These are phyloP conservation scores for Leucophenga montana DNA, from an alignment of 2,888 invertebrate genomes.

Conservation along the genomic window DNA sequence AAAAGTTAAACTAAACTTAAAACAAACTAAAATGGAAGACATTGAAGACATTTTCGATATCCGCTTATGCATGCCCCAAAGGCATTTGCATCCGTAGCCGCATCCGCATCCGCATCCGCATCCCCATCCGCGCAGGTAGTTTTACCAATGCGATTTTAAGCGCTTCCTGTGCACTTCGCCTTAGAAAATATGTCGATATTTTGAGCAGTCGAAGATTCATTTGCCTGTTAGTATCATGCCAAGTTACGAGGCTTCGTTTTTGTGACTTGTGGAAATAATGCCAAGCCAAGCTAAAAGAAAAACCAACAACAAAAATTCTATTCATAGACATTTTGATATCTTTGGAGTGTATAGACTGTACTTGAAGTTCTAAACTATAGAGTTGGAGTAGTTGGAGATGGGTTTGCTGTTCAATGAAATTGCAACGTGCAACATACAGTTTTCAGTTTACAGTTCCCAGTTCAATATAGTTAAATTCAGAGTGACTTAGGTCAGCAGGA, in stretches of 20 bases:
- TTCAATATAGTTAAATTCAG: conserved; percentile 5
- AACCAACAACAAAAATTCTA: background rate
- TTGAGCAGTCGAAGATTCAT: background rate
- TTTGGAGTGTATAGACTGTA: background rate
- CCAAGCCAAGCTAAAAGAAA: background rate
- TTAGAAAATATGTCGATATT: too few species aligned
- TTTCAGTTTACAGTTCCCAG: too few species aligned
- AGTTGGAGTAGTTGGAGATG: too few species aligned
- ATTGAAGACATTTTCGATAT: conserved; percentile 63
- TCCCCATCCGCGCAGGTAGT: conserved; percentile 21
- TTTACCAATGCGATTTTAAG: conserved; percentile 63
- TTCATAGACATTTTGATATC: background rate
- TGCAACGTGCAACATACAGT: too few species aligned
- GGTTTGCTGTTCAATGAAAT: too few species aligned
- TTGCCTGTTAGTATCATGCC: background rate
- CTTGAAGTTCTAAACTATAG: too few species aligned
- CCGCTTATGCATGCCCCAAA: conserved; percentile 36
- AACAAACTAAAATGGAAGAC: conserved; percentile 66
- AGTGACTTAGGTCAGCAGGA: background rate
- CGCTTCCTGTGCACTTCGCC: conserved; percentile 52
- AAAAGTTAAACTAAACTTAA: conserved; percentile 38
- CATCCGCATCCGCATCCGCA: background rate
- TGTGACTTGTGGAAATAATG: conserved; percentile 3
- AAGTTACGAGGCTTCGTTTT: background rate
- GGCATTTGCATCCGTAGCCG: background rate